These are phyloP conservation scores for Patagioenas fasciata DNA, from an alignment of 2,113 vertebrate species.

Conservation along the genomic window DNA sequence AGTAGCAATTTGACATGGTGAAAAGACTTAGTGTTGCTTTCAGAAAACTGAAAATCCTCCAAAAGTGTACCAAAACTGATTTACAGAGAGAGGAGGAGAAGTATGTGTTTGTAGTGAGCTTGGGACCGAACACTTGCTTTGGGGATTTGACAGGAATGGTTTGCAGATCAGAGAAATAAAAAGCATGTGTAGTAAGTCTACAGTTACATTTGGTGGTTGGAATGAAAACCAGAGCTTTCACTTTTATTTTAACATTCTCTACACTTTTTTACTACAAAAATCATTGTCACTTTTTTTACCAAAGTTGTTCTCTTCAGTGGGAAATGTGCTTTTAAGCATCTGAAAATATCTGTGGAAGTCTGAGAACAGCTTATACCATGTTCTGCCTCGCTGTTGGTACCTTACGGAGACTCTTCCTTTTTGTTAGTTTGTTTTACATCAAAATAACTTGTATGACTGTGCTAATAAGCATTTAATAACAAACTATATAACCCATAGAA, in stretches of 20 bases:
- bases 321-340: neutral
- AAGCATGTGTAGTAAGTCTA: conserved; percentile 68
- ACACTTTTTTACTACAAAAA: neutral
- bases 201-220: conserved; percentile 54
- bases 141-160: conserved; percentile 64
- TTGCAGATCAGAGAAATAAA: conserved; percentile 72
- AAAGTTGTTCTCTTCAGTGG: neutral
- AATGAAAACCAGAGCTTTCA: conserved; percentile 57
- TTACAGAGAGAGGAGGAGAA: neutral
- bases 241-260: conserved; percentile 32
- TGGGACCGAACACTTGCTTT: conserved; percentile 57
- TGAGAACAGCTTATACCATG: neutral
- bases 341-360: neutral
- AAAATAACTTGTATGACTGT: neutral
- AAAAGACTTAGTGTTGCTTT: conserved; percentile 28
- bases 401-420: neutral
- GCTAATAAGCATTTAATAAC: neutral
- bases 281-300: neutral
- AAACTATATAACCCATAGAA: neutral
- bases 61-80: neutral
- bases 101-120: conserved; percentile 57
- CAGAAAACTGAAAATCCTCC: neutral
- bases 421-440: neutral
- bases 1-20: conserved; percentile 35
- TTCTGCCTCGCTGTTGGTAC: neutral